A percentile compares a stretch with the other conserved stretches of the same genome.
These are phyloP conservation scores for Parus major DNA, from an alignment of 2,113 vertebrate genomes.

Conservation along the genomic window DNA sequence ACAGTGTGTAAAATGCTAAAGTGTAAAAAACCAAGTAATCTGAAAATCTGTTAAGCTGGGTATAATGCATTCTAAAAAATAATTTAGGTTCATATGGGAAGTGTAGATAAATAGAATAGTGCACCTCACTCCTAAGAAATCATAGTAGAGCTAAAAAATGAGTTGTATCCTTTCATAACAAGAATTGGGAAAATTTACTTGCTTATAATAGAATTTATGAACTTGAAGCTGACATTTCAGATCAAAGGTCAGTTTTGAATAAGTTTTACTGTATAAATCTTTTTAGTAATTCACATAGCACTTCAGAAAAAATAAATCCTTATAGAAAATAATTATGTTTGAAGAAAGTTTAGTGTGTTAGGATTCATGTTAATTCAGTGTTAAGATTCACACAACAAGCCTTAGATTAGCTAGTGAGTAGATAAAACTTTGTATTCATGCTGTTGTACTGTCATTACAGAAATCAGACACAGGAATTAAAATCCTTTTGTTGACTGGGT, in stretches of 20 bases:
- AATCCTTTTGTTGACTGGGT: not conserved
- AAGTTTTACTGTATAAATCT: not conserved
- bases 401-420: not conserved
- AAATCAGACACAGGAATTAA: not conserved
- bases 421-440: not conserved
- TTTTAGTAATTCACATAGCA: not conserved
- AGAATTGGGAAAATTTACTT: not conserved
- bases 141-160: not conserved
- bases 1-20: not conserved
- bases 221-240: not conserved
- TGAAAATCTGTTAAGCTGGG: slow-evolving; percentile 23
- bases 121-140: not conserved
- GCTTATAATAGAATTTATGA: not conserved
- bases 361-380: not conserved
- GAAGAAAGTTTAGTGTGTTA: not conserved
- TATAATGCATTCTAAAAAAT: slow-evolving; percentile 12
- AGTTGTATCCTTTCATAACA: not conserved
- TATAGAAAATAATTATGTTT: not conserved
- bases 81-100: not conserved
- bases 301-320: not conserved
- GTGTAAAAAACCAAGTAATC: slow-evolving; percentile 56
- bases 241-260: not conserved
- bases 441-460: not conserved
- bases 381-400: not conserved
- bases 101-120: slow-evolving; percentile 44